A percentile compares a stretch with the other conserved stretches of the same genome.
Evolutionary conservation across 2,888 invertebrate genomes (phyloP).

Genomic region (Chymomyza caudatula): DNA sequence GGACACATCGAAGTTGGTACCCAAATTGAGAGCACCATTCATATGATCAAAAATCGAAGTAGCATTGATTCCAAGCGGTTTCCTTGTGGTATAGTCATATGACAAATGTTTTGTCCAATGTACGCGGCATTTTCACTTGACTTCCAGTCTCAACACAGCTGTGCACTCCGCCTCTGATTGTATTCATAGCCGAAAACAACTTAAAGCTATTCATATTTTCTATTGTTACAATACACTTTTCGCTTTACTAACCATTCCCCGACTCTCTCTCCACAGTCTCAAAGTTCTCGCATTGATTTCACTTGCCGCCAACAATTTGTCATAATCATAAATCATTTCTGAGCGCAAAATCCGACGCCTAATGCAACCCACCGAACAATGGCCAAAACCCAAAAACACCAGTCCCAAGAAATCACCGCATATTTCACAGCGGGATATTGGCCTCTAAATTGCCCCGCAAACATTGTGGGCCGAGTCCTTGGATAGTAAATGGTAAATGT

Average conservation of each 20-base stretch:
- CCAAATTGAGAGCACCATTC: too few species aligned
- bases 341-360: conserved; percentile 63
- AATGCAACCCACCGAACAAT: conserved; percentile 51
- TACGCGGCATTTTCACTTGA: too few species aligned
- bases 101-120: too few species aligned
- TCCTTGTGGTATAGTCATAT: too few species aligned
- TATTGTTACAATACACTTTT: not conserved
- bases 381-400: conserved; percentile 35
- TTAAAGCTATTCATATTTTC: not conserved
- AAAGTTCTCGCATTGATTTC: conserved; percentile 36
- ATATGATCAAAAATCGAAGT: too few species aligned
- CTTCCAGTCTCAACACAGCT: too few species aligned
- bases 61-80: too few species aligned
- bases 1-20: too few species aligned
- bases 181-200: conserved; percentile 21
- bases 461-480: conserved; percentile 35
- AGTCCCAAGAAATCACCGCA: conserved; percentile 62
- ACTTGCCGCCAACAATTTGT: conserved; percentile 66
- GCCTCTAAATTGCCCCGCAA: conserved; percentile 76
- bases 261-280: not conserved
- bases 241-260: too few species aligned
- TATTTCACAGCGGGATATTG: conserved; percentile 77
- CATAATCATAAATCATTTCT: conserved; percentile 74
- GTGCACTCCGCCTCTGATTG: too few species aligned
- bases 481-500: too few species aligned